Evolutionary conservation across 2,797 vertebrate genomes (phyloP).

Genomic region (Premnoplex brunnescens): DNA sequence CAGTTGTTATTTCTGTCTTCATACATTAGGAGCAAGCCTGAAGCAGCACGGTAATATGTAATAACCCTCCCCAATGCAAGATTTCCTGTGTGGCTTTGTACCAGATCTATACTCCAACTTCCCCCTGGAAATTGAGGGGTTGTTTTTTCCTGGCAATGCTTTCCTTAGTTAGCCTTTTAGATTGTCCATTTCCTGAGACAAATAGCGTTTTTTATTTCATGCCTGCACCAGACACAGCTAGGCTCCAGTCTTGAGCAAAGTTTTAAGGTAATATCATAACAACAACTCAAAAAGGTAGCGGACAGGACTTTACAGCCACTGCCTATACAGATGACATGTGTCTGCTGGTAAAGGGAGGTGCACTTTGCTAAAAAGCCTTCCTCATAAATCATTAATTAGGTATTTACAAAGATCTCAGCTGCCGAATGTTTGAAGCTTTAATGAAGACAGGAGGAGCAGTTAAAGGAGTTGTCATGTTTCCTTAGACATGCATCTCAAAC

Average conservation of each 20-base stretch:
- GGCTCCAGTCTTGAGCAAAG: not conserved
- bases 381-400: constrained; percentile 43
- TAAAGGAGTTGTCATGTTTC: not conserved
- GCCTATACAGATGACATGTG: not conserved
- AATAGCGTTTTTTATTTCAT: not conserved
- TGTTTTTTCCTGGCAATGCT: not conserved
- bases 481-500: not conserved
- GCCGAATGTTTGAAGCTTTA: not conserved
- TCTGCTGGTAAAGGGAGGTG: not conserved
- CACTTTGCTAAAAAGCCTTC: constrained; percentile 37
- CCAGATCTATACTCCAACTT: constrained; percentile 2
- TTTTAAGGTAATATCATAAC: not conserved
- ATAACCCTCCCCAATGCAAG: not conserved
- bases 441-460: not conserved
- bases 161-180: not conserved
- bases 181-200: constrained; percentile 9
- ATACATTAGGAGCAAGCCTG: not conserved
- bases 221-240: not conserved
- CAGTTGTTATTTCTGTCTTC: not conserved
- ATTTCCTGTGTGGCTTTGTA: constrained; percentile 27
- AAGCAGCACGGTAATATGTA: not conserved
- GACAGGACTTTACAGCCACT: not conserved
- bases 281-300: not conserved
- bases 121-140: not conserved
- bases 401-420: constrained; percentile 34